Evolutionary conservation across 2,888 invertebrate species (phyloP), one percentile per base, ranked within the genome.

Genomic region (Encarsia formosa): DNA sequence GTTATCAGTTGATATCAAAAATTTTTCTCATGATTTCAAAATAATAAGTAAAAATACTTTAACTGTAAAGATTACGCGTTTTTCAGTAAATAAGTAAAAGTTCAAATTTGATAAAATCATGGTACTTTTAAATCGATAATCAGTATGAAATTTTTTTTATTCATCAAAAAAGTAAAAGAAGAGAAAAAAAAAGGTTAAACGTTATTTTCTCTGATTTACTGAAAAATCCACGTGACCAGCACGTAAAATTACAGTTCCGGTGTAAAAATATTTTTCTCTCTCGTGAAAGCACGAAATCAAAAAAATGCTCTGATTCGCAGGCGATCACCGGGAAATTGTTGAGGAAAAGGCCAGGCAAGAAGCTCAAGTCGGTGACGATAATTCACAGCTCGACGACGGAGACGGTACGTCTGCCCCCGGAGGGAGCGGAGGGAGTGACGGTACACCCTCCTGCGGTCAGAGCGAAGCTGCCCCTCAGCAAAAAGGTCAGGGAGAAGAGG

Each of bases 361-460:
- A 91, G 76, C 79, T 89, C 65, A 90, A 91, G 75, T 87, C 88
- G 18, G 85, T 91, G 63, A 91, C 91, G 64, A 91, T 91, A 73
- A 88, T 91, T 68, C 91, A 91, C 80, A 90, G 88, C 70, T 88
- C 91, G 62, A 88, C 91, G 52, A 90, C 91, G 54, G 91, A 91
- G 78, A 90, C 91, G 59, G 91, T 91, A 59, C 83, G 91, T 22
- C 77, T 91, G 61, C 89, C 90, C 35, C 77, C 79, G 50, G 80
- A 79, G 56, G 87, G 86, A 56, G 84, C 87, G 58, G 82, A 83
- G 60, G 86, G 85, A 60, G 80, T 87, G 29, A 90, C 89, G 58
- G 87, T 92, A 2, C 91, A 93, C 68, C 91, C 79, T 0, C 76
- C 88, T 49, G 91, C 88, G 56, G 85, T 91, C 58, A 84, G 91